These are phyloP conservation scores for Psilopogon haemacephalus DNA, from an alignment of 2,113 vertebrate species.

Conservation along the genomic window DNA sequence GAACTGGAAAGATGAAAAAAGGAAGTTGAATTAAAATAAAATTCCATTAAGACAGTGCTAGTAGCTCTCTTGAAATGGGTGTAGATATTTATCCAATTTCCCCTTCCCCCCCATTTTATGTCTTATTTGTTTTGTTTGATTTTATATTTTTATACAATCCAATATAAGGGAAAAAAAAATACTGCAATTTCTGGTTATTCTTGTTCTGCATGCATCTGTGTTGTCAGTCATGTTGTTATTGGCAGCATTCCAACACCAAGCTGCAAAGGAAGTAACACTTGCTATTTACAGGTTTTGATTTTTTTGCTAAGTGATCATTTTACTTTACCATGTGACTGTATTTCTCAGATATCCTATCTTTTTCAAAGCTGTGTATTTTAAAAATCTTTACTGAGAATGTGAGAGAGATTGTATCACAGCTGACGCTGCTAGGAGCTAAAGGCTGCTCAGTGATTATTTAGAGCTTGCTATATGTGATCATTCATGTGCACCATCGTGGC, in stretches of 20 bases:
- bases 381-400: background rate
- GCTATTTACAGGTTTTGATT: background rate
- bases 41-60: background rate
- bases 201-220: background rate
- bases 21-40: background rate
- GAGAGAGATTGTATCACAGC: background rate
- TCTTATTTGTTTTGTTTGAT: background rate
- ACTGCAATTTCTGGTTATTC: slow-evolving; percentile 4
- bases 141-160: background rate
- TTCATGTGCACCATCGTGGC: background rate
- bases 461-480: background rate
- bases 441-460: background rate
- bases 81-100: background rate
- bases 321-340: background rate
- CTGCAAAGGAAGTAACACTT: slow-evolving; percentile 20
- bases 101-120: background rate
- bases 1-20: background rate
- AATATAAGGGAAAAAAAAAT: background rate
- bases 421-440: background rate
- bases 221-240: background rate
- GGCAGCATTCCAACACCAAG: background rate
- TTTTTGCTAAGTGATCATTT: background rate
- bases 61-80: background rate
- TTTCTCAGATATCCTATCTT: background rate
- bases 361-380: background rate